These are phyloP conservation scores for Daphoenositta chrysoptera DNA, from an alignment of 2,113 vertebrate species.

Conservation along the genomic window DNA sequence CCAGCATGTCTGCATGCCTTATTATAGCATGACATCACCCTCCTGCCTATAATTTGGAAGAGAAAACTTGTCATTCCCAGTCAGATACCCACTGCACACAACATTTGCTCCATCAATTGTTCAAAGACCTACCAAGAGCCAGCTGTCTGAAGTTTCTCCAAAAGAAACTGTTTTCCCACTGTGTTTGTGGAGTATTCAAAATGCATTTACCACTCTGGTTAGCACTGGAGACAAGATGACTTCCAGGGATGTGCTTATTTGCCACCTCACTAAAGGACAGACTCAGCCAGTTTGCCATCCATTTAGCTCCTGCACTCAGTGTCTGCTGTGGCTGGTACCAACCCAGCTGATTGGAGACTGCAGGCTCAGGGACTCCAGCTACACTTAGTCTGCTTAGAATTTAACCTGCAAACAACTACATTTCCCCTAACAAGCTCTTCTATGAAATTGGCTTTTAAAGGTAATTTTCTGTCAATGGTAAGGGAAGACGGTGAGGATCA, in stretches of 20 bases:
- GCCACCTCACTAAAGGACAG: not conserved
- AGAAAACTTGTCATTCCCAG: constrained; percentile 12
- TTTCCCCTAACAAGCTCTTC: not conserved
- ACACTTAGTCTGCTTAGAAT: not conserved
- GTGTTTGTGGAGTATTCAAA: not conserved
- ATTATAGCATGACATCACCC: constrained; percentile 21
- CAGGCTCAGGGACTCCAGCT: not conserved
- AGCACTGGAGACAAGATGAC: not conserved
- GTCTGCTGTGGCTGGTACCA: not conserved
- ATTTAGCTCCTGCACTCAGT: not conserved
- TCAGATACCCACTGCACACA: not conserved
- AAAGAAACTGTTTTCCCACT: not conserved
- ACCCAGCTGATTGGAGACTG: not conserved
- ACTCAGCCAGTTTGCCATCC: not conserved
- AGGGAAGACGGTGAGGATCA: not conserved
- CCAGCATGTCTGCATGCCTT: not conserved
- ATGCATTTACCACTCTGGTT: not conserved
- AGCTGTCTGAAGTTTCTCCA: not conserved
- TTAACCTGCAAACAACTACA: not conserved
- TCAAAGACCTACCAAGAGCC: not conserved
- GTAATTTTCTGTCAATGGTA: not conserved
- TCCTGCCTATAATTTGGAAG: constrained; percentile 15
- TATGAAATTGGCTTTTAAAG: not conserved
- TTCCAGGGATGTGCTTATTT: not conserved
- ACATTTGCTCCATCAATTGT: not conserved